Evolutionary conservation across 2,113 vertebrate species (phyloP), one percentile per base, ranked within the genome.

Genomic region (Numida meleagris): DNA sequence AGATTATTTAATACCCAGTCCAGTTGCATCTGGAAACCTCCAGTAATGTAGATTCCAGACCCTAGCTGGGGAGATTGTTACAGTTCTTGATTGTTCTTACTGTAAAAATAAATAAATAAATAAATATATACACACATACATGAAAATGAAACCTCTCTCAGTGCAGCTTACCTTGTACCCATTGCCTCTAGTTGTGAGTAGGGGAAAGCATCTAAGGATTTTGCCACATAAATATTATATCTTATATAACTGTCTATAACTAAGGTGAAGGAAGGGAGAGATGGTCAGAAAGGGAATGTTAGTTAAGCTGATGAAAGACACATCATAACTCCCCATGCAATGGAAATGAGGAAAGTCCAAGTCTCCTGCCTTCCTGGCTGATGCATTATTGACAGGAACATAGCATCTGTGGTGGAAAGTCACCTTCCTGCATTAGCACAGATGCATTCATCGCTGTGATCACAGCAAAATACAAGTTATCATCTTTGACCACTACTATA

Each of bases 171-270:
- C 25, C 25, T 29, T 38, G 24, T 40, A 38, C 24, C 34, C 6
- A 7, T 38, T 62, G 59, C 24, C 10, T 38, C 59, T 62, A 38
- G 14, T 36, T 24, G 24, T 38, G 7, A 4, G 8, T 16, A 34
- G 16, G 16, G 19, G n/a, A 16, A 46, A 91, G 29, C 34, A 72
- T 29, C 9, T 14, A 6, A 40, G 12, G 65, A 61, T 6, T 8
- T 18, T 73, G 24, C 23, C 2, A 3, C 4, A 0, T n/a, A 4
- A 29, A 5, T 53, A 25, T 11, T 40, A 0, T 61, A 10, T 79
- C 40, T 45, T 78, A 3, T 10, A 4, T 61, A 36, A 40, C 19
- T 12, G 11, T 42, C n/a, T 65, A 5, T 31, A 33, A 62, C 19
- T 45, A 40, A 19, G 20, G 33, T 63, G 14, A 74, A 34, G n/a